Evolutionary conservation across 1,140 invertebrate species (phyloP), one percentile per base, ranked within the genome.

Genomic region (Antheraea mylitta): DNA sequence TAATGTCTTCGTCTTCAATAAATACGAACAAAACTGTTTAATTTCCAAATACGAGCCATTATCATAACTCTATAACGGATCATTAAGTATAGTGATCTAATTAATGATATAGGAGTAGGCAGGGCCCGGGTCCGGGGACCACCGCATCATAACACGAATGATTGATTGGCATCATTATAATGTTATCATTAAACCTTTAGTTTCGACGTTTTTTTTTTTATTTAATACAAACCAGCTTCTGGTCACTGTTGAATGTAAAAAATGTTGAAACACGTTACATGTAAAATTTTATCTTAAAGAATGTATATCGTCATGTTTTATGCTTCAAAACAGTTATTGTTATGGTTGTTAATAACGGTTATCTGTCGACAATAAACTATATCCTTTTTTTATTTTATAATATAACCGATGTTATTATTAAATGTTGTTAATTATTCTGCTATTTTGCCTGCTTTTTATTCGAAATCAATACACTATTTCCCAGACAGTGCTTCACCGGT

Each of bases 121-220:
- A n/a, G 38, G 38, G 11, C 38, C 30, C 64, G 19, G 45, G 30
- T 38, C 16, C 38, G 38, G 18, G 11, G 64, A 65, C 64, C 64
- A 65, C 64, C 64, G 38, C 64, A 22, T 65, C 64, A 65, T 48
- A 42, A 65, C 64, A 65, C 64, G 18, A 18, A 48, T 65, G 64
- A 65, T 65, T 19, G 64, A 65, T 65, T 48, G 38, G 16, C 18
- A 19, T 65, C 64, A 65, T 65, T 65, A 65, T 65, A 65, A 38
- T 22, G 36, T 22, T 65, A 65, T 65, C 64, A 16, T 53, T 53
- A 53, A 53, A 53, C 5, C 13, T 53, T 53, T 53, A n/a, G 45
- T 53, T 53, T 53, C 11, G 16, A 13, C 16, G 9, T n/a, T 53
- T 53, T 53, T 53, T 16, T 53, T 16, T 53, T 53, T 10, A 53